Evolutionary conservation across 1,140 invertebrate genomes (phyloP), one percentile per base, ranked within the genome.

Genomic region (Mya arenaria): DNA sequence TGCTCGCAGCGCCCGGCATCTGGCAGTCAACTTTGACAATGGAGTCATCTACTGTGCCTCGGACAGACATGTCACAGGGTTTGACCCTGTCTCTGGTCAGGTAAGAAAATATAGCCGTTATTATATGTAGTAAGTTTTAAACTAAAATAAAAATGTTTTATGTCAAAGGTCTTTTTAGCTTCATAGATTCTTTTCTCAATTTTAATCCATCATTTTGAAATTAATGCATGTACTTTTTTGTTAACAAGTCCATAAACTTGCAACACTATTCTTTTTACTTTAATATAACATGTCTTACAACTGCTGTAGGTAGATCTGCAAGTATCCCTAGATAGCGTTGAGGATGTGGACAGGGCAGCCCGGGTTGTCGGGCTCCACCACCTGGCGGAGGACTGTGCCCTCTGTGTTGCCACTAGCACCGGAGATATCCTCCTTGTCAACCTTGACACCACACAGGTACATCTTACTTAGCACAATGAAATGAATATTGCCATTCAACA

Each of bases 371-470:
- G 83, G 58, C 82, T 91, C 23, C 81, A 90, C 56, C 87, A 90
- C 79, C 52, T 90, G 48, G 73, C 86, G 41, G 90, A 91, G 60
- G 88, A 91, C 63, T 86, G 90, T 52, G 77, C 88, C 39, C 66
- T 90, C 0, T 91, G 90, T 88, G 84, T 87, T 32, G 90, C 89
- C 8, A 85, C 75, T 10, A 56, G 44, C 30, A 85, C 60, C 60
- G 91, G 91, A n/a, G 85, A 90, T 79, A 60, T 92, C 10, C 32
- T 90, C 19, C 25, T 89, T 30, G 91, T 89, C 89, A 86, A 84
- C 81, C 63, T 85, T 4, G 13, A 74, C 1, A 65, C 55, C 17
- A 34, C 84, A 58, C 75, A 88, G 84, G 89, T 90, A 80, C 48
- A 5, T 10, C 4, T 39, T 39, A 73, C 60, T 36, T 17, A 37